Percentiles rank a stretch among this genome's conserved stretches.
phyloP scores from a whole-genome alignment of 2,797 vertebrate genomes.

The Notoglanidium macrostoma region DNA sequence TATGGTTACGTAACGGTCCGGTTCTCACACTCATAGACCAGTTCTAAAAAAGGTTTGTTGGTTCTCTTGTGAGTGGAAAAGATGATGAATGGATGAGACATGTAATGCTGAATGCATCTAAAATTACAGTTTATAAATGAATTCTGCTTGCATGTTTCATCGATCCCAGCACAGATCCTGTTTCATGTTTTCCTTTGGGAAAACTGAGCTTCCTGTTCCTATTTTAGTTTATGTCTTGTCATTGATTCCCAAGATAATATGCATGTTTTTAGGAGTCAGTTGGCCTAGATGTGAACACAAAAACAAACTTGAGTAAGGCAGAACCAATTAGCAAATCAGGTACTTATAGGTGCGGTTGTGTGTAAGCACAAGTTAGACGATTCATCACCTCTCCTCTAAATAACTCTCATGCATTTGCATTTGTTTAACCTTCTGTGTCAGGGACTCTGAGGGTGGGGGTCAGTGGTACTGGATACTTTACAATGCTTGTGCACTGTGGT shows the following conservation, averaged over 20 bases:
- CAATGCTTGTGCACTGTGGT: slow-evolving; percentile 25
- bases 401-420: slow-evolving; percentile 40
- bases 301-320: not conserved
- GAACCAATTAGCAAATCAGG: not conserved
- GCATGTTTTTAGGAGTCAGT: not conserved
- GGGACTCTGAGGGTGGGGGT: slow-evolving; percentile 34
- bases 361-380: not conserved
- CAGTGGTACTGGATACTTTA: slow-evolving; percentile 40
- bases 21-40: not conserved
- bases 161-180: not conserved
- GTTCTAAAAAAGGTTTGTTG: not conserved
- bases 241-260: not conserved
- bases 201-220: not conserved
- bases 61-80: slow-evolving; percentile 16
- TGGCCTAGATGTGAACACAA: not conserved
- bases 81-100: not conserved
- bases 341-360: not conserved
- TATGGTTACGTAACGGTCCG: not conserved
- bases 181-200: not conserved
- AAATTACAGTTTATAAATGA: not conserved
- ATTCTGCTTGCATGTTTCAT: not conserved
- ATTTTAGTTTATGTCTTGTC: slow-evolving; percentile 10
- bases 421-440: slow-evolving; percentile 48
- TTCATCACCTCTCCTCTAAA: slow-evolving; percentile 48
- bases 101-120: not conserved